Evolutionary conservation across 2,888 invertebrate genomes (phyloP).

Genomic region (Antheraea assamensis): DNA sequence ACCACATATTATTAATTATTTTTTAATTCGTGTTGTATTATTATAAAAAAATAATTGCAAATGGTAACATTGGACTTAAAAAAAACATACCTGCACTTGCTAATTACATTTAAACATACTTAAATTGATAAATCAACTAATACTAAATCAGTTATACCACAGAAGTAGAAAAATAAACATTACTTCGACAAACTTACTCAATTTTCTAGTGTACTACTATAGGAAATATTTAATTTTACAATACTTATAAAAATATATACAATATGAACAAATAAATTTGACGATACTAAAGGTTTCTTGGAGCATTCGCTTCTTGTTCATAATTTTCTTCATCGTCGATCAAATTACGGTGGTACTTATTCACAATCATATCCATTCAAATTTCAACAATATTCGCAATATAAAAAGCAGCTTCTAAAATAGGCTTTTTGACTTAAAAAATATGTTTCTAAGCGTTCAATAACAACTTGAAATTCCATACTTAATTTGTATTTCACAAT

Average conservation of each 20-base stretch:
- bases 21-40: background rate
- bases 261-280: background rate
- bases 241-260: background rate
- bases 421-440: background rate
- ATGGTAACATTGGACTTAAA: constrained; percentile 2
- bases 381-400: background rate
- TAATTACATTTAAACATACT: background rate
- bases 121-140: background rate
- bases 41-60: background rate
- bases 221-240: background rate
- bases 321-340: background rate
- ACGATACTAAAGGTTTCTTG: background rate
- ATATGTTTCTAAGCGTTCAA: background rate
- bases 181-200: background rate
- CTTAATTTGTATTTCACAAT: background rate
- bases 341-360: background rate
- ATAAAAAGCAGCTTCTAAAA: background rate
- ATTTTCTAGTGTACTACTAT: background rate
- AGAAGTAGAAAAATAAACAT: no score
- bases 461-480: background rate
- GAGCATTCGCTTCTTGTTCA: background rate
- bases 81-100: background rate
- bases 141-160: background rate
- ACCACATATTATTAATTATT: background rate
- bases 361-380: background rate